Conservation (phyloP, 2,888 invertebrate species). For the Lycaena phlaeas region DNA sequence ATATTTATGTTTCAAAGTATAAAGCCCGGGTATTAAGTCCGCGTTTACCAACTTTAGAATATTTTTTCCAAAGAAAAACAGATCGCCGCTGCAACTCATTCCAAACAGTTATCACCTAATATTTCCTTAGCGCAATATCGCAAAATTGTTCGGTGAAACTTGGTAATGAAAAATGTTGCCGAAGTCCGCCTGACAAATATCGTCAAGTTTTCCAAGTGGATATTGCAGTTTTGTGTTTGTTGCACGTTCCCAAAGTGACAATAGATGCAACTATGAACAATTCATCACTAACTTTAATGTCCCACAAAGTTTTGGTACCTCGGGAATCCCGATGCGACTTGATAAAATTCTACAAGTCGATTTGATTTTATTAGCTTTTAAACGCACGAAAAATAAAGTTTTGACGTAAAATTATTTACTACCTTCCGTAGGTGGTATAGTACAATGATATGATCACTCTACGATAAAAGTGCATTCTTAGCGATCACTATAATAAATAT, state of each 20-base stretch:
- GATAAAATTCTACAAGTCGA: not conserved
- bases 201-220: constrained; percentile 25
- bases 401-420: no score
- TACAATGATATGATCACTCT: no score
- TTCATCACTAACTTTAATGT: constrained; percentile 15
- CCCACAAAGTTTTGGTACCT: constrained; percentile 7
- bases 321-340: constrained; percentile 3
- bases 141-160: constrained; percentile 31
- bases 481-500: no score
- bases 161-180: constrained; percentile 46
- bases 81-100: not conserved
- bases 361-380: no score
- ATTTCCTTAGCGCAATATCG: constrained; percentile 36
- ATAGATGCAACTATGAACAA: constrained; percentile 14
- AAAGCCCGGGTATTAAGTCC: not conserved
- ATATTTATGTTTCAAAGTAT: constrained; percentile 2
- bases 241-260: constrained; percentile 17
- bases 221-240: constrained; percentile 35
- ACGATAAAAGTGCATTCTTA: no score
- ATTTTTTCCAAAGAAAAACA: constrained; percentile 3
- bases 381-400: no score
- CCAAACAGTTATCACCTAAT: constrained; percentile 26
- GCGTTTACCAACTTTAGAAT: not conserved
- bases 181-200: constrained; percentile 29
- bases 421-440: no score